A percentile compares a stretch with the other conserved stretches of the same genome.
Evolutionary conservation across 2,888 invertebrate species (phyloP).

Genomic region (Hanleya hanleyi): DNA sequence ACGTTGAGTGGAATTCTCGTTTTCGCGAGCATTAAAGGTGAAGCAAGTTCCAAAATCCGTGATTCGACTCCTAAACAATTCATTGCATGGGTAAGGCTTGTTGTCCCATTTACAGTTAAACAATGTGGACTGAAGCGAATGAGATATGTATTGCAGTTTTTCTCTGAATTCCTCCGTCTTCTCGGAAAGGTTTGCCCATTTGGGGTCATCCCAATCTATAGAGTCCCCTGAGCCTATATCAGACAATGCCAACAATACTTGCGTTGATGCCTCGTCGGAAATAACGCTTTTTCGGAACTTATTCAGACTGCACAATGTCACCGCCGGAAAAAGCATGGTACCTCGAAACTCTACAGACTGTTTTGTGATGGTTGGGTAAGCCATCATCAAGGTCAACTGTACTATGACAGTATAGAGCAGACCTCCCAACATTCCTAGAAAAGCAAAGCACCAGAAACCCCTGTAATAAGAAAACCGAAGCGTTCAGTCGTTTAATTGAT

Average conservation of each 20-base stretch:
- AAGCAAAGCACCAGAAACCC: not conserved
- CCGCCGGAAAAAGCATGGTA: not conserved
- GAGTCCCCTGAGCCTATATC: not conserved
- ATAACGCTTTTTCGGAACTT: not conserved
- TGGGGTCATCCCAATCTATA: not conserved
- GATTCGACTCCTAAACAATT: not conserved
- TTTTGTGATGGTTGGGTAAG: constrained; percentile 5
- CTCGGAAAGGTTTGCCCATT: not conserved
- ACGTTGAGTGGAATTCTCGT: not conserved
- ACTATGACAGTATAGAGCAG: not conserved
- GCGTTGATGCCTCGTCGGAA: not conserved
- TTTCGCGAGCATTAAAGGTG: not conserved
- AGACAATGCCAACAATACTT: not conserved
- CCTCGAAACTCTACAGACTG: not conserved
- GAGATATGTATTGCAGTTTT: not conserved
- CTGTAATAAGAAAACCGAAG: not conserved
- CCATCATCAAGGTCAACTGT: not conserved
- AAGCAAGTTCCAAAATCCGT: constrained; percentile 2
- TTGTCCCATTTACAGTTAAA: not conserved
- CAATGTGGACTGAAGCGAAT: not conserved
- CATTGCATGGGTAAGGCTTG: not conserved
- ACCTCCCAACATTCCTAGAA: constrained; percentile 6
- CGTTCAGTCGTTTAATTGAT: no score
- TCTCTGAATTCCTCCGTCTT: not conserved
- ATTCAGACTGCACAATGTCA: constrained; percentile 5